Base-by-base conservation (phyloP, 2,888 invertebrate species). In the Lomographa bimaculata region DNA sequence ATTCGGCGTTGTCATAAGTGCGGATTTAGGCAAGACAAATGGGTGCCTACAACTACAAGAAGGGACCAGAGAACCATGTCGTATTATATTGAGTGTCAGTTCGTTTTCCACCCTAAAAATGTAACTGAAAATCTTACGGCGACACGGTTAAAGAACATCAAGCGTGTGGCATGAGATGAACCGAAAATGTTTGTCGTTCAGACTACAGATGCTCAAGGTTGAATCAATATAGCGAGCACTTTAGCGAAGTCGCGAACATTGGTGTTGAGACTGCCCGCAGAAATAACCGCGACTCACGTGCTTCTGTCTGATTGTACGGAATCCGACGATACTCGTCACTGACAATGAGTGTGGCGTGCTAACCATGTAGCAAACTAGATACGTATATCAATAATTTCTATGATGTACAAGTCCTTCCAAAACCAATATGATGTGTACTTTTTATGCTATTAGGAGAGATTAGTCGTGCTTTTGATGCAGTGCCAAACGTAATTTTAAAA, bases 151-250 rank as follows among this genome's bases (percentile, higher is more conserved):
- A 11, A 23, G 7, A 12, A 2, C 4, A 10, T 9, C 20, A 9
- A 9, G 21, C 17, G 20, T 28, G 27, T 28, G 12, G 12, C 12
- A 40, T 28, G 1, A 33, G 24, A 41, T 30, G 26, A 32, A 26
- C 14, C 29, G 36, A 42, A 33, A 25, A 32, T 32, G 29, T 23
- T 36, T 27, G 36, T 25, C 11, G 34, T 12, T 19, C 21, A 14
- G 19, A 32, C 24, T 33, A 33, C 33, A 24, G 17, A 14, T 29
- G 43, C 50, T 58, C 74, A 77, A 78, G 77, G 77, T 64, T 61
- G 59, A 62, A 74, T 70, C 65, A 69, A 77, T 76, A 71, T 64
- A 56, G 63, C 65, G 46, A 57, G 55, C 56, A 55, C 49, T 59
- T 64, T 63, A 62, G 60, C 51, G 43, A 49, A 65, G 56, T 66